phyloP scores from a whole-genome alignment of 2,888 invertebrate species.

The Drosophila formosana region DNA sequence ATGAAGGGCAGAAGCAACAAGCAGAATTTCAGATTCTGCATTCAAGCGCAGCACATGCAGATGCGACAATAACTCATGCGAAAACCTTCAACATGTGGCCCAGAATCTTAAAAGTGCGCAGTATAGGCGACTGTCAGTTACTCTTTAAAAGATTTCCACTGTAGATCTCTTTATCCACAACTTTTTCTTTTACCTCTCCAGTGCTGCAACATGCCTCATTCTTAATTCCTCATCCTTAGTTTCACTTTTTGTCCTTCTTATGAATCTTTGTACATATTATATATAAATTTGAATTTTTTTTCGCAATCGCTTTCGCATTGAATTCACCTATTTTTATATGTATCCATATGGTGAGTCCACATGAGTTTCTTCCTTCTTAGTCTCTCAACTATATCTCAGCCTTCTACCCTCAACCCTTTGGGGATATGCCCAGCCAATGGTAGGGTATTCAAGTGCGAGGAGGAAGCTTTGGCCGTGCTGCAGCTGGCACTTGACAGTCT shows the following conservation, averaged over 20 bases:
- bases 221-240: too few relatives aligned
- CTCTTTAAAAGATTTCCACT: conserved; percentile 5
- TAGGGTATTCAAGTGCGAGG: conserved; percentile 9
- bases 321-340: too few relatives aligned
- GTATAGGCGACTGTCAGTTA: conserved; percentile 19
- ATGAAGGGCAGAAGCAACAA: conserved; percentile 17
- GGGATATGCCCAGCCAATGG: neutral
- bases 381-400: neutral
- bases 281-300: too few relatives aligned
- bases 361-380: too few relatives aligned
- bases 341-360: too few relatives aligned
- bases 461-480: conserved; percentile 30
- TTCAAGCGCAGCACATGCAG: conserved; percentile 41
- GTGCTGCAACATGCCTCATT: too few relatives aligned
- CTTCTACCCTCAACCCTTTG: neutral
- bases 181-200: too few relatives aligned
- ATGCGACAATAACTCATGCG: conserved; percentile 42
- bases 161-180: too few relatives aligned
- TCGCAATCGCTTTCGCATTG: too few relatives aligned
- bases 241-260: too few relatives aligned
- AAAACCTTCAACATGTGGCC: conserved; percentile 44
- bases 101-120: conserved; percentile 9
- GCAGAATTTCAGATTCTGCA: conserved; percentile 19
- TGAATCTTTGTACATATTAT: too few relatives aligned
- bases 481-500: conserved; percentile 39